Evolutionary conservation across 2,797 vertebrate genomes (phyloP).

Genomic region (Crocidura indochinensis): DNA sequence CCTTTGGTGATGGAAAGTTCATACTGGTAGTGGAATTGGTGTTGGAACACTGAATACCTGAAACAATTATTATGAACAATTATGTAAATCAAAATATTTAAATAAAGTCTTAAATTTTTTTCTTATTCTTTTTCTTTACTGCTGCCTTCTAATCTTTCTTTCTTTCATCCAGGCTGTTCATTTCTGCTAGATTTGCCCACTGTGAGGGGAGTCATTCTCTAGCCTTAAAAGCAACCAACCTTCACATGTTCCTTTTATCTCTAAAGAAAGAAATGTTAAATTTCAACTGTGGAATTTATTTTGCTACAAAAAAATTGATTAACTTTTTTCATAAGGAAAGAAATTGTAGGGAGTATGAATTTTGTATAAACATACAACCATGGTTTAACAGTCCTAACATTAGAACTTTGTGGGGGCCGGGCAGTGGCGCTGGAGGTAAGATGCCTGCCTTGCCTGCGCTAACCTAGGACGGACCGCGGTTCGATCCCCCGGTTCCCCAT

Average conservation of each 20-base stretch:
- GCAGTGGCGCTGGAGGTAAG: too few species aligned
- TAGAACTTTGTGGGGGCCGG: not conserved
- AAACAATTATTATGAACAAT: too few species aligned
- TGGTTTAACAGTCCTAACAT: not conserved
- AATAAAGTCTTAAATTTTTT: too few species aligned
- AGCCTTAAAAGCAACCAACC: conserved; percentile 28
- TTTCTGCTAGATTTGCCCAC: conserved; percentile 38
- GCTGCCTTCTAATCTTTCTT: not conserved
- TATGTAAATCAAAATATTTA: too few species aligned
- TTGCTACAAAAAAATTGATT: not conserved
- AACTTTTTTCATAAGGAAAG: conserved; percentile 8
- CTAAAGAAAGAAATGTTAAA: not conserved
- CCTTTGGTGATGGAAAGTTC: not conserved
- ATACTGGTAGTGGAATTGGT: too few species aligned
- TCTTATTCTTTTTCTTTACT: not conserved
- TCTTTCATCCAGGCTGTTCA: not conserved
- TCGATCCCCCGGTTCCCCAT: too few species aligned
- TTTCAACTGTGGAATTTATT: conserved; percentile 1
- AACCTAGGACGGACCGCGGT: too few species aligned
- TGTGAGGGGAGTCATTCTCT: not conserved
- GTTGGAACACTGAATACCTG: too few species aligned
- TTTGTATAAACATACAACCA: not conserved
- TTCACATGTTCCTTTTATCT: conserved; percentile 14
- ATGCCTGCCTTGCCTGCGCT: too few species aligned
- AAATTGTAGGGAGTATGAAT: not conserved